Conservation (phyloP, 1,140 invertebrate genomes). For the Bombus superbus region DNA sequence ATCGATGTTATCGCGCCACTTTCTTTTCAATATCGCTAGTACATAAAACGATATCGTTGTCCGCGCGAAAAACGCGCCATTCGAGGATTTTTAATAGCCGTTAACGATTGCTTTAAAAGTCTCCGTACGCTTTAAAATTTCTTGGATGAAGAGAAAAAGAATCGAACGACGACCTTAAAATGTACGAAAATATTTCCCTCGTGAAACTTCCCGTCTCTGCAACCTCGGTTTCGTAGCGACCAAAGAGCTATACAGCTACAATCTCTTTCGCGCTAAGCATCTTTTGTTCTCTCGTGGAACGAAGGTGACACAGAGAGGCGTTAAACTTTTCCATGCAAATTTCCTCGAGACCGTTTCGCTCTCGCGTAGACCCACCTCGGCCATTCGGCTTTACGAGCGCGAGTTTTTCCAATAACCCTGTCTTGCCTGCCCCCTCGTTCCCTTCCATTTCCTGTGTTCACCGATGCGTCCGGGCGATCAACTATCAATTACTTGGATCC, state of each 20-base stretch:
- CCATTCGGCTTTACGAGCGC: slow-evolving; percentile 17
- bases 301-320: neutral
- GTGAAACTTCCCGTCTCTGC: neutral
- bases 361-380: neutral
- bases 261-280: neutral
- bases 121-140: too few species aligned
- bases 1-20: slow-evolving; percentile 16
- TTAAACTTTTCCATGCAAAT: slow-evolving; percentile 39
- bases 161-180: too few species aligned
- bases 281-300: neutral
- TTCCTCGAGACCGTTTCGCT: neutral
- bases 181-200: too few species aligned
- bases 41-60: neutral
- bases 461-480: slow-evolving; percentile 32
- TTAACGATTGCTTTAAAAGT: too few species aligned
- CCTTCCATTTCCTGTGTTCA: slow-evolving; percentile 34
- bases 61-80: neutral
- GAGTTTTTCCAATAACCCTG: slow-evolving; percentile 35
- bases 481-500: slow-evolving; percentile 59
- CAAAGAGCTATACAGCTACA: neutral
- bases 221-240: neutral
- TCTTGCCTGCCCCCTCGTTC: neutral
- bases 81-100: too few species aligned
- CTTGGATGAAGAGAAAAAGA: too few species aligned
- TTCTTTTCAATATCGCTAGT: slow-evolving; percentile 9